Conservation (phyloP, 1,140 invertebrate genomes). For the Pentalonia nigronervosa region DNA sequence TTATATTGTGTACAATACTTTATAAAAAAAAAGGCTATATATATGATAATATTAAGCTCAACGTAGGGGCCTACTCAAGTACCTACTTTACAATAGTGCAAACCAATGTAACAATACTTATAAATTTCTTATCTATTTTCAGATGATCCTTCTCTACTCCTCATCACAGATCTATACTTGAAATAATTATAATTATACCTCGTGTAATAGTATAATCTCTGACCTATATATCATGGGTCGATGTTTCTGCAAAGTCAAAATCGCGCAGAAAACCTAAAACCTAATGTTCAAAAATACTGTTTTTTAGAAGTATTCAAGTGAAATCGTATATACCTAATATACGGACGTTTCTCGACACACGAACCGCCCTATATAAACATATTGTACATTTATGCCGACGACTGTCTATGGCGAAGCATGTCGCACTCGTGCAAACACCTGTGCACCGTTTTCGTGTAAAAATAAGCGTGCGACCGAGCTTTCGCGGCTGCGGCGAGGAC, state of each 20-base stretch:
- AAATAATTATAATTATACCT: background rate
- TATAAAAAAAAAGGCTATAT: too few relatives aligned
- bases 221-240: too few relatives aligned
- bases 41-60: too few relatives aligned
- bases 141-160: background rate
- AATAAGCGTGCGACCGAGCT: background rate
- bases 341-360: background rate
- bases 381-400: background rate
- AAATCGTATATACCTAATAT: background rate
- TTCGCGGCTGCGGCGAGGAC: background rate
- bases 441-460: background rate
- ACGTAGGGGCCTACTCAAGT: too few relatives aligned
- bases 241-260: too few relatives aligned
- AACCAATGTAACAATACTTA: background rate
- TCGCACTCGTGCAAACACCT: background rate
- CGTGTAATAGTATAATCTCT: too few relatives aligned
- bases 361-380: background rate
- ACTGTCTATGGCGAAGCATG: background rate
- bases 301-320: background rate
- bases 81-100: too few relatives aligned
- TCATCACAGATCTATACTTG: background rate
- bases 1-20: too few relatives aligned
- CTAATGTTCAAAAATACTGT: background rate
- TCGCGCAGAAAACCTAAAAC: background rate
- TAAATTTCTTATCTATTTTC: background rate